A percentile compares a stretch with the other conserved stretches of the same genome.
Evolutionary conservation across 2,113 vertebrate species (phyloP).

Genomic region (Oostethus manadensis): DNA sequence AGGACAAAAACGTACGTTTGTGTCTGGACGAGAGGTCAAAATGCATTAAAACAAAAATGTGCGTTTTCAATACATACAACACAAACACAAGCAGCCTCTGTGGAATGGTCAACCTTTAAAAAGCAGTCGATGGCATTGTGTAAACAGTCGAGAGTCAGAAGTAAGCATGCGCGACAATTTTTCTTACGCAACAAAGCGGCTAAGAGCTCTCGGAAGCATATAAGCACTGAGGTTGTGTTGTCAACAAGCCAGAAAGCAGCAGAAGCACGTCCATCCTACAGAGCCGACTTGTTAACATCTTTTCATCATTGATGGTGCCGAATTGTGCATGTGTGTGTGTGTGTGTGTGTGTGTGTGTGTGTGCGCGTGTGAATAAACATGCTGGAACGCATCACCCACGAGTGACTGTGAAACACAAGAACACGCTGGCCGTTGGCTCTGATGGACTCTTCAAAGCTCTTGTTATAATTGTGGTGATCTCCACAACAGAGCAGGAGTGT

Average conservation of each 20-base stretch:
- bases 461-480: conserved; percentile 7
- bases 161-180: not conserved
- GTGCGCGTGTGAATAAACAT: not conserved
- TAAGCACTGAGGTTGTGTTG: conserved; percentile 4
- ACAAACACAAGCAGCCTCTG: not conserved
- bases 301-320: not conserved
- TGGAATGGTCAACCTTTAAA: conserved; percentile 5
- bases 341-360: no score
- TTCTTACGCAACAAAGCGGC: conserved; percentile 13
- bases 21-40: no score
- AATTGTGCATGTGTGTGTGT: not conserved
- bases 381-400: conserved; percentile 1
- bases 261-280: not conserved
- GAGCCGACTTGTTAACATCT: not conserved
- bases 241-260: conserved; percentile 11
- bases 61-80: no score
- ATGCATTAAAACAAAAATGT: no score
- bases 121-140: conserved; percentile 4
- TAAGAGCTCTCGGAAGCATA: conserved; percentile 15
- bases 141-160: conserved; percentile 19
- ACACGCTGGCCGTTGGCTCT: not conserved
- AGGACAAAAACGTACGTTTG: no score
- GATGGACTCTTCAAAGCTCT: conserved; percentile 10
- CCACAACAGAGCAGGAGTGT: not conserved
- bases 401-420: not conserved